These are phyloP conservation scores for Cheirogaleus medius DNA, from an alignment of 2,113 vertebrate species.

Conservation along the genomic window DNA sequence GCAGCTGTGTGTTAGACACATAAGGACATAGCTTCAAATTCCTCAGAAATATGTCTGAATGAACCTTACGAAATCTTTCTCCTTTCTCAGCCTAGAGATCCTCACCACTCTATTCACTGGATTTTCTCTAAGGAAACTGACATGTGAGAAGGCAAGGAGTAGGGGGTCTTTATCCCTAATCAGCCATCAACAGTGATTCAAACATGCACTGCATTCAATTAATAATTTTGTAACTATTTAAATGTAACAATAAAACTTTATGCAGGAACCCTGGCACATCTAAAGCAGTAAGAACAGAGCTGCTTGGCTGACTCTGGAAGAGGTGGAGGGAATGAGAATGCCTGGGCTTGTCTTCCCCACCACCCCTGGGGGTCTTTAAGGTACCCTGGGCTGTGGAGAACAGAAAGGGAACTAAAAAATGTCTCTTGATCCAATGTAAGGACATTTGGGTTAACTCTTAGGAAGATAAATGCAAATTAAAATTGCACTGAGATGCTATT, in stretches of 20 bases:
- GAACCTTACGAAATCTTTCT: not conserved
- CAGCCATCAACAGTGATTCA: not conserved
- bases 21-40: not conserved
- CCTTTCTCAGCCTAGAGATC: not conserved
- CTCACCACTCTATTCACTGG: not conserved
- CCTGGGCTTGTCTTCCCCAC: not conserved
- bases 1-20: fast-evolving
- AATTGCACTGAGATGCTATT: not conserved
- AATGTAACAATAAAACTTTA: not conserved
- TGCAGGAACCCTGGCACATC: not conserved
- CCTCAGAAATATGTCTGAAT: not conserved
- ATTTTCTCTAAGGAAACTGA: not conserved
- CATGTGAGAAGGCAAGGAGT: not conserved
- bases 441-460: not conserved
- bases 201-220: not conserved
- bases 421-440: not conserved
- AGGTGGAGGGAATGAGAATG: not conserved
- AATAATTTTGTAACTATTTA: not conserved
- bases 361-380: too few relatives aligned
- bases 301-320: not conserved
- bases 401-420: not conserved
- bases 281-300: not conserved
- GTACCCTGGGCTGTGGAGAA: not conserved
- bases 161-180: not conserved
- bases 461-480: not conserved